A percentile compares a stretch with the other conserved stretches of the same genome.
These are phyloP conservation scores for Chymomyza caudatula DNA, from an alignment of 2,888 invertebrate species.

Conservation along the genomic window DNA sequence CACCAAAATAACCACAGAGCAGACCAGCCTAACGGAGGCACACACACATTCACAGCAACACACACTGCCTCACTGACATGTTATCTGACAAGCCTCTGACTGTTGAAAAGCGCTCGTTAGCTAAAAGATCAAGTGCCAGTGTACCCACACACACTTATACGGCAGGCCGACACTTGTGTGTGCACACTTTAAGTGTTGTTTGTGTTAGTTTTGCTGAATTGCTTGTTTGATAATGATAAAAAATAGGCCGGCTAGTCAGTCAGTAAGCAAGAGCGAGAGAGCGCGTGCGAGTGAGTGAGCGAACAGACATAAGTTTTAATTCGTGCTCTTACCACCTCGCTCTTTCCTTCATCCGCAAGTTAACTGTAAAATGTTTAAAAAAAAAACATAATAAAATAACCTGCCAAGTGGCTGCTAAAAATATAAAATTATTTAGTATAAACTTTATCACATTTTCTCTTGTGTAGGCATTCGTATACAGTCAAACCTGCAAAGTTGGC, in stretches of 20 bases:
- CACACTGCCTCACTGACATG: not conserved
- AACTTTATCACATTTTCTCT: not conserved
- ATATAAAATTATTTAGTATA: not conserved
- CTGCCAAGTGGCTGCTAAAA: not conserved
- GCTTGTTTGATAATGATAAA: slow-evolving; percentile 61
- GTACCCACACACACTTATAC: slow-evolving; percentile 17
- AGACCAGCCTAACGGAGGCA: slow-evolving; percentile 16
- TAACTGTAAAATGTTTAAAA: not conserved
- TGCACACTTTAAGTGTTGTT: slow-evolving; percentile 66
- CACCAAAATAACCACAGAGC: not conserved
- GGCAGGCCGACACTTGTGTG: slow-evolving; percentile 28
- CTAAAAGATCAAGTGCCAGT: slow-evolving; percentile 64
- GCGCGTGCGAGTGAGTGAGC: not conserved
- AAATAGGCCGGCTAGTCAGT: slow-evolving; percentile 24
- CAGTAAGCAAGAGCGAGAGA: not conserved
- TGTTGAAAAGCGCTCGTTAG: slow-evolving; percentile 71
- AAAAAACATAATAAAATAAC: not conserved
- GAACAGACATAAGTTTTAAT: not conserved
- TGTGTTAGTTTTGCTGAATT: slow-evolving; percentile 67
- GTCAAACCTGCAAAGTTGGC: too few species aligned
- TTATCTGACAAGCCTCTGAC: not conserved
- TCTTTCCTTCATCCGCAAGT: not conserved
- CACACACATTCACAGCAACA: slow-evolving; percentile 11
- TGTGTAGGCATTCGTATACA: too few species aligned
- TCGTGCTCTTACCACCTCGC: not conserved